These are phyloP conservation scores for Lepus townsendii DNA, from an alignment of 2,797 vertebrate genomes.

Conservation along the genomic window DNA sequence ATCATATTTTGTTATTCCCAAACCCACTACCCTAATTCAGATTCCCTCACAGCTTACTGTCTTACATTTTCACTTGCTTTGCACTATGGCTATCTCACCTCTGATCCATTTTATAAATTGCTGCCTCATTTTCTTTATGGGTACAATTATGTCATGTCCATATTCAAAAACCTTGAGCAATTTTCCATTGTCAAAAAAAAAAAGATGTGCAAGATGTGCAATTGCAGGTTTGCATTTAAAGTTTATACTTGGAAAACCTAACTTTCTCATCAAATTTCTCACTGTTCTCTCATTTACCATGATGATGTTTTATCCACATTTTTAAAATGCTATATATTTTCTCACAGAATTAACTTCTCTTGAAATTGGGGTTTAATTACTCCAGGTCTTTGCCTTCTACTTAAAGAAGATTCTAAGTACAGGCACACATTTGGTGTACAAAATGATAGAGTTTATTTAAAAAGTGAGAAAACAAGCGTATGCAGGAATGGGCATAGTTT, in stretches of 20 bases:
- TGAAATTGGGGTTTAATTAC: too few relatives aligned
- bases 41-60: too few relatives aligned
- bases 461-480: too few relatives aligned
- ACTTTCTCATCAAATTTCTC: neutral
- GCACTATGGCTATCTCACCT: neutral
- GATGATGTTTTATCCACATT: neutral
- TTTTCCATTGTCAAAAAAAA: neutral
- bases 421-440: too few relatives aligned
- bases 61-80: neutral
- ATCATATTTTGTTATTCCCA: neutral
- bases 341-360: neutral
- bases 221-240: neutral
- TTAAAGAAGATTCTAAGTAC: too few relatives aligned
- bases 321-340: neutral
- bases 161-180: neutral
- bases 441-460: too few relatives aligned
- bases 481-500: too few relatives aligned
- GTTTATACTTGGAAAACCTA: neutral
- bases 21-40: neutral
- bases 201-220: too few relatives aligned
- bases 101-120: neutral
- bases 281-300: neutral
- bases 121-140: neutral
- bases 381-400: too few relatives aligned
- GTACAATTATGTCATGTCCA: neutral